Base-by-base conservation (phyloP, 1,140 invertebrate species). In the Odontomachus brunneus region DNA sequence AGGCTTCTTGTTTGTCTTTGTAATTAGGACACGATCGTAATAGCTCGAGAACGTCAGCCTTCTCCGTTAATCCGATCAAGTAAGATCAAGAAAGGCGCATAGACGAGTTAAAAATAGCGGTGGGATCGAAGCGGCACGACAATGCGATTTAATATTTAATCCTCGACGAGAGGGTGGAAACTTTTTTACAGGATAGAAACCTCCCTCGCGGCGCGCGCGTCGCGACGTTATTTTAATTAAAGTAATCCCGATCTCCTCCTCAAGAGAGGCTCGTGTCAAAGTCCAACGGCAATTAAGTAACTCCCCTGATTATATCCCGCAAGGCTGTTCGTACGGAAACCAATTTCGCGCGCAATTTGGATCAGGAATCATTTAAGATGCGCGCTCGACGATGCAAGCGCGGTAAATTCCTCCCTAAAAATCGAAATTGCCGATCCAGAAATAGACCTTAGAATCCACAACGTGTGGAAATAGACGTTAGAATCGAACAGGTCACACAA, bases 221-320 rank as follows among this genome's bases (percentile, higher is more conserved):
- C n/a, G n/a, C 26, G 26, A 66, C 26, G 44, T 76, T 44, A 76
- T 76, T 66, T 76, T 55, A 76, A 76, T 76, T 76, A 76, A 66
- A 76, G 11, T 66, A 76, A 76, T 66, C 74, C 53, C 62, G 48
- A 66, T 76, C 19, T 76, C n/a, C 53, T 76, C 55, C 44, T 76
- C 19, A 66, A 66, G 44, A 62, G 44, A 22, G 48, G 14, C 49
- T 76, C 19, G 62, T 76, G 74, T 76, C 74, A 66, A 76, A 66
- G 60, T 76, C 62, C 74, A 53, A 76, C 48, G 74, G 74, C 62
- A 76, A 76, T 76, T 76, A 76, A 63, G 17, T 75, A 75, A 76
- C 48, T 66, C 15, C n/a, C 15, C 38, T 53, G 19, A 62, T 76
- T 76, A 76, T 55, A 76, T 55, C 48, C 48, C 74, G 19, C 48